phyloP scores from a whole-genome alignment of 2,888 invertebrate genomes.

The Bibio marci region DNA sequence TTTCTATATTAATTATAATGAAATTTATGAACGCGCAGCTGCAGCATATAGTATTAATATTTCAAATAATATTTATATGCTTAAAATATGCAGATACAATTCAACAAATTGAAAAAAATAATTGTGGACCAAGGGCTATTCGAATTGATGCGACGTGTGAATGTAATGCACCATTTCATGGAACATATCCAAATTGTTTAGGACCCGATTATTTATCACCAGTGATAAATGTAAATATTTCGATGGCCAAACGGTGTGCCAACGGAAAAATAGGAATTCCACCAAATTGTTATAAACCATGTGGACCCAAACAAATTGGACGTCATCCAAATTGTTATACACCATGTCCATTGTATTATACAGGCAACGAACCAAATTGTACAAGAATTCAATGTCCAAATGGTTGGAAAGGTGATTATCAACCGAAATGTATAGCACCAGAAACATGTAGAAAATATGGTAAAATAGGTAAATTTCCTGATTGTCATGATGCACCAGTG shows the following conservation, averaged over 20 bases:
- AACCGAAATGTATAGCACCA: not conserved
- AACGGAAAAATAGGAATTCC: not conserved
- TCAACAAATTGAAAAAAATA: no score
- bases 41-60: no score
- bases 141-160: no score
- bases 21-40: no score
- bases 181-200: not conserved
- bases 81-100: no score
- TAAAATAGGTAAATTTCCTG: not conserved
- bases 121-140: no score
- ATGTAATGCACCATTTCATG: not conserved
- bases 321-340: not conserved
- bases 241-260: no score
- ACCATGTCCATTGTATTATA: not conserved
- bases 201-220: not conserved
- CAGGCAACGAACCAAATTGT: not conserved
- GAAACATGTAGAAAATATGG: no score
- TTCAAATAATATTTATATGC: no score
- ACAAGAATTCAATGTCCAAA: not conserved
- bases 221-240: no score
- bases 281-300: not conserved
- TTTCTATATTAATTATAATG: no score
- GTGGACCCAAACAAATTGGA: not conserved
- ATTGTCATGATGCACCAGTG: not conserved
- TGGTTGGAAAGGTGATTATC: not conserved